Percentiles rank a stretch among this genome's conserved stretches.
phyloP scores from a whole-genome alignment of 2,797 vertebrate species.

The Coregonus suidteri region DNA sequence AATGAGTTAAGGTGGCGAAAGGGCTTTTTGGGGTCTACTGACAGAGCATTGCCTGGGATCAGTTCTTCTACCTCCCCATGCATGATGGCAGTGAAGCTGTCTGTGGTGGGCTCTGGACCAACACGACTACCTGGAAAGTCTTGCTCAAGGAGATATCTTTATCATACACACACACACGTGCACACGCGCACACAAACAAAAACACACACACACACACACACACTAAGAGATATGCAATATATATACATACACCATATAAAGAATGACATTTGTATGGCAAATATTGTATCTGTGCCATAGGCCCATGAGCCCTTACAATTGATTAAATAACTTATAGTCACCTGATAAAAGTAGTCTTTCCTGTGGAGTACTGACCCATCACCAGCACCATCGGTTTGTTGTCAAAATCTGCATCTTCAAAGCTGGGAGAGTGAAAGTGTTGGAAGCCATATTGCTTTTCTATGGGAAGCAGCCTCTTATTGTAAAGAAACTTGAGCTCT shows the following conservation, averaged over 20 bases:
- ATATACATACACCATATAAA: neutral
- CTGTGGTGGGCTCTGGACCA: conserved; percentile 89
- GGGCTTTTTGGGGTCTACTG: conserved; percentile 86
- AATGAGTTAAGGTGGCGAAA: conserved; percentile 89
- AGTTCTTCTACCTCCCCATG: conserved; percentile 79
- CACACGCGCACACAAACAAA: too few relatives aligned
- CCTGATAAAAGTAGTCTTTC: conserved; percentile 90
- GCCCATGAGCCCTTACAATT: neutral
- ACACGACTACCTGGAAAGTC: conserved; percentile 87
- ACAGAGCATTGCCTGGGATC: conserved; percentile 86
- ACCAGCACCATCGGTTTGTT: conserved; percentile 91
- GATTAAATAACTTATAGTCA: conserved; percentile 32
- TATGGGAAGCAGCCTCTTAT: conserved; percentile 80
- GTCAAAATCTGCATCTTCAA: conserved; percentile 88
- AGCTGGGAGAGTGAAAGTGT: conserved; percentile 82
- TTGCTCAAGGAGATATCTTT: conserved; percentile 87
- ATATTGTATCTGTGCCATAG: neutral
- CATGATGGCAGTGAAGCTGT: conserved; percentile 90
- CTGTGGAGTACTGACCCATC: conserved; percentile 88
- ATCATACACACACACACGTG: neutral
- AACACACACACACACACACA: neutral
- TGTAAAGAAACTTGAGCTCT: conserved; percentile 83
- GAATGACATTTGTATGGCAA: neutral
- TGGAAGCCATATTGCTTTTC: conserved; percentile 86
- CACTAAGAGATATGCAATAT: neutral